phyloP scores from a whole-genome alignment of 2,797 vertebrate species.

The Sebastes steindachneri region DNA sequence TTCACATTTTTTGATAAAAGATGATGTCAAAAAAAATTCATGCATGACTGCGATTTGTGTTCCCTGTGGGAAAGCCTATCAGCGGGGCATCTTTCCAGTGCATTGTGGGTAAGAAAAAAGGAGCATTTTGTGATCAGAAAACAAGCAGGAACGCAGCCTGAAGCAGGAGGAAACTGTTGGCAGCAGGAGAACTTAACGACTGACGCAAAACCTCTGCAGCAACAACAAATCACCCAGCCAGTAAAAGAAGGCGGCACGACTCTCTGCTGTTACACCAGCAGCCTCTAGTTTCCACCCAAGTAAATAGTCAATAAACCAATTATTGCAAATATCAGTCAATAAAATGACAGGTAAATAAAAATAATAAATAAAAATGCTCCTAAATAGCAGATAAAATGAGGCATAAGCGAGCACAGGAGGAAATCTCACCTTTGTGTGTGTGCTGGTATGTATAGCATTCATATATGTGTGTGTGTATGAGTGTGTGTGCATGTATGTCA shows the following conservation, averaged over 20 bases:
- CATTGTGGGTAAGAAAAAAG: conserved; percentile 29
- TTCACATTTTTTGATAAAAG: conserved; percentile 22
- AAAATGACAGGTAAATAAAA: neutral
- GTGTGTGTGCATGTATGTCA: neutral
- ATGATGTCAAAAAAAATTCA: neutral
- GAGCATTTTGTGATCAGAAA: conserved; percentile 13
- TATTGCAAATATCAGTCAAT: neutral
- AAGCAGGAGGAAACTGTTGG: conserved; percentile 37
- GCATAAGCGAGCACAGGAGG: neutral
- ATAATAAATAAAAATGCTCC: neutral
- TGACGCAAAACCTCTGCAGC: conserved; percentile 69
- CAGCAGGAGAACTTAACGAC: conserved; percentile 49
- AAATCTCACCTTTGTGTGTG: neutral
- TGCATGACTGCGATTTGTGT: neutral
- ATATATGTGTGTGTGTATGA: neutral
- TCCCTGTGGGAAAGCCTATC: conserved; percentile 25
- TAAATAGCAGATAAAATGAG: neutral
- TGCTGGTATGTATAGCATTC: neutral
- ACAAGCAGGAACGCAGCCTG: conserved; percentile 13
- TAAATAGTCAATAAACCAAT: neutral
- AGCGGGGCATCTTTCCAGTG: conserved; percentile 19
- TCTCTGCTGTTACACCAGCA: neutral
- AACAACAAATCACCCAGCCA: conserved; percentile 59
- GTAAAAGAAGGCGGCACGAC: conserved; percentile 4
- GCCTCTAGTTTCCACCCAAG: neutral